phyloP scores from a whole-genome alignment of 2,888 invertebrate genomes.

The Eulithis prunata region DNA sequence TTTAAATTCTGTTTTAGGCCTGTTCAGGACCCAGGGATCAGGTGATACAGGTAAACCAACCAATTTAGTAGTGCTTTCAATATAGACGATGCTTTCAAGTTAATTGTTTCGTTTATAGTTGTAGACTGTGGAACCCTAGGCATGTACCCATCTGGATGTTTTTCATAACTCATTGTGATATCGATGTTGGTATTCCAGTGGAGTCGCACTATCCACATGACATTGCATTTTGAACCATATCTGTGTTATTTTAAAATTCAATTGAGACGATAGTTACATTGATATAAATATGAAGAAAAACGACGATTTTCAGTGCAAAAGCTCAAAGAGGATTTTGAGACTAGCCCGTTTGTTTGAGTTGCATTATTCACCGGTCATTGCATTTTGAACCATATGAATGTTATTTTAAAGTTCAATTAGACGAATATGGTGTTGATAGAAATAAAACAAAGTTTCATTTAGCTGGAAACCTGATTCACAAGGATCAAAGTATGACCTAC shows the following conservation, averaged over 20 bases:
- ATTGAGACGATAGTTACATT: no score
- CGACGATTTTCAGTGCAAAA: no score
- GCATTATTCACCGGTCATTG: no score
- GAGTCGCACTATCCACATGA: not conserved
- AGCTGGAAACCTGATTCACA: not conserved
- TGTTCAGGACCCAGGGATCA: constrained; percentile 72
- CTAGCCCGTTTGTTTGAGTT: no score
- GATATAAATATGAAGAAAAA: no score
- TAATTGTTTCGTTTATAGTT: constrained; percentile 23
- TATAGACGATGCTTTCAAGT: constrained; percentile 43
- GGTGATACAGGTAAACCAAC: constrained; percentile 68
- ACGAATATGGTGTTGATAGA: no score
- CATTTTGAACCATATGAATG: no score
- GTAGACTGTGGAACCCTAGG: constrained; percentile 17
- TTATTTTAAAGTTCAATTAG: no score
- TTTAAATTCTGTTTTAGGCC: constrained; percentile 80
- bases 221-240: not conserved
- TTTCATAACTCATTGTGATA: constrained; percentile 7
- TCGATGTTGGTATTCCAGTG: constrained; percentile 8
- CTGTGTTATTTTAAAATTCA: no score
- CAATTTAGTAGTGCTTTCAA: constrained; percentile 52
- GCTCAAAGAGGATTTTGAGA: no score
- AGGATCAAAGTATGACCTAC: no score
- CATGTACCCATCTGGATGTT: constrained; percentile 26
- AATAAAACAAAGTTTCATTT: no score